These are phyloP conservation scores for Bergia puertoricense DNA, from an alignment of 92 coral and sea anemone species.

Conservation along the genomic window DNA sequence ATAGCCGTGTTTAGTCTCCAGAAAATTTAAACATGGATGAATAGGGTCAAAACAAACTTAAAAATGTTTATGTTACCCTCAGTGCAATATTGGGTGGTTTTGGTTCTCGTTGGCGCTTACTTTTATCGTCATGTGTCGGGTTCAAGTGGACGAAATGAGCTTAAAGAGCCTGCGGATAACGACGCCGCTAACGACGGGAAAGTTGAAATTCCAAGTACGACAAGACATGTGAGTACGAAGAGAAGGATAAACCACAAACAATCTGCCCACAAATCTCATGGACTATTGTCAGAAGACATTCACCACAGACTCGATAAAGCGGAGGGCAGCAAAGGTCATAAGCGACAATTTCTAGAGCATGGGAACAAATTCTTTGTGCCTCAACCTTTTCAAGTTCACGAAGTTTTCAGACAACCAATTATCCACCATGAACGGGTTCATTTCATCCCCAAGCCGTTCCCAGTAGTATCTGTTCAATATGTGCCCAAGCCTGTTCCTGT, in stretches of 20 bases:
- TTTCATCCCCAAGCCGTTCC: slow-evolving; percentile 89
- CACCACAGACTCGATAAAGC: neutral
- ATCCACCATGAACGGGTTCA: slow-evolving; percentile 65
- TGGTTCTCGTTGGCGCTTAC: neutral
- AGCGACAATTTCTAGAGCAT: slow-evolving; percentile 41
- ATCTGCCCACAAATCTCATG: neutral
- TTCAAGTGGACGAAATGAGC: neutral
- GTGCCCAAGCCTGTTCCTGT: slow-evolving; percentile 84
- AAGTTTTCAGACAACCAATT: slow-evolving; percentile 56
- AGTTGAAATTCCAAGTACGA: neutral
- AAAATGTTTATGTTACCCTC: slow-evolving; percentile 23
- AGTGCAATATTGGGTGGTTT: slow-evolving; percentile 2
- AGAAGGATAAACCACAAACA: neutral
- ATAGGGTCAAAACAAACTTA: slow-evolving; percentile 19
- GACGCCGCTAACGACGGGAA: neutral
- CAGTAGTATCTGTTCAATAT: slow-evolving; percentile 79
- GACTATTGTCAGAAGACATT: slow-evolving; percentile 16
- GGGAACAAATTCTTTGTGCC: slow-evolving; percentile 14
- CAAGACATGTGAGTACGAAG: neutral
- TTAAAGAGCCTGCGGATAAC: neutral
- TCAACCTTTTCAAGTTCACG: slow-evolving; percentile 60
- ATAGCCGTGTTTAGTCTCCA: neutral
- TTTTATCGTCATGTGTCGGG: neutral
- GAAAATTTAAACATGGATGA: slow-evolving; percentile 15
- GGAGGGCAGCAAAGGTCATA: slow-evolving; percentile 36